Base-by-base conservation (phyloP, 2,888 invertebrate genomes). In the Drosophila sordidula region DNA sequence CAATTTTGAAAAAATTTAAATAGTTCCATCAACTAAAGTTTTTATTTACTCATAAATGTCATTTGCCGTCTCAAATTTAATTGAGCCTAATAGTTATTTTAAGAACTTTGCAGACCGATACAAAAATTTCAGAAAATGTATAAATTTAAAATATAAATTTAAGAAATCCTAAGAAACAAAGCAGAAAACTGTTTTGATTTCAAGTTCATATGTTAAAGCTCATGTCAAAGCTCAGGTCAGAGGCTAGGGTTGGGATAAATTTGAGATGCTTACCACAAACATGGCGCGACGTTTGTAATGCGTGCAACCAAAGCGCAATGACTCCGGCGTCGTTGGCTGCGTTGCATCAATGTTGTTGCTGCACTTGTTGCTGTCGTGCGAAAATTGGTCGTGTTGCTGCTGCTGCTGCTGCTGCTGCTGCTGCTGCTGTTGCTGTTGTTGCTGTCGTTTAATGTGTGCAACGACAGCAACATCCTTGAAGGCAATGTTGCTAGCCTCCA, bases 211-310 rank as follows among this genome's bases (percentile, higher is more conserved):
- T 32, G 32, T 32, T 11, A 11, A 32, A 32, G 32, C 29, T 2
- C 11, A 11, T 32, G 32, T 32, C 3, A 32, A 32, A 6, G 9
- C 4, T 34, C 26, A 29, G 6, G 6, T 38, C 9, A 16, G 3
- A 39, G 16, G 14, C 18, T 25, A 11, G 2, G 4, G 4, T 22
- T 18, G 6, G 6, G 9, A n/a, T 8, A 22, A 5, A 6, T 6
- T n/a, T 29, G 11, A 9, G 12, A 22, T 22, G 93, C 95, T 94
- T 93, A 97, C 97, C 93, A 97, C 96, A 93, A 97, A 96, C 93
- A 96, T 96, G 50, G 96, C 96, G 91, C 96, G 95, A 87, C 97
- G 94, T 91, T 96, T 96, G 90, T 97, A 97, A 93, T 97, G 97
- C 80, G 95, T 94, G 93, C 97, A 97, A 64, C 97, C 97, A 39